Evolutionary conservation across 2,888 invertebrate genomes (phyloP), one percentile per base, ranked within the genome.

Genomic region (Orchesellides sinensis): DNA sequence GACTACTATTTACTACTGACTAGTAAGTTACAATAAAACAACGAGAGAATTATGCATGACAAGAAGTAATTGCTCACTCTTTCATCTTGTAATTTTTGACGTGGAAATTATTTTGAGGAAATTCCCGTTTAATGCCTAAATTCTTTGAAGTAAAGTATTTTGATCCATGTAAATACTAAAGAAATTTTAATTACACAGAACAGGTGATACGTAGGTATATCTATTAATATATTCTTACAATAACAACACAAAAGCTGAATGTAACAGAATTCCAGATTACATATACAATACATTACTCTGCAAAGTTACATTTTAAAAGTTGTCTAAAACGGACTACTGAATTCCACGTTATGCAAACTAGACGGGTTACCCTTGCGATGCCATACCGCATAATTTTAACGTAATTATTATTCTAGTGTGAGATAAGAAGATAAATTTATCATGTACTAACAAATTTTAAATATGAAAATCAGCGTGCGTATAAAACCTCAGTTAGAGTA

Each of bases 1-100:
- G 17, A n/a, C n/a, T 49, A 49, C 17, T n/a, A 10, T 5, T n/a
- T 6, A 68, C 35, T 66, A n/a, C 8, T 35, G 32, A 14, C 4
- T 66, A 66, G 32, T 19, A 29, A 23, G 40, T 65, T 40, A 45
- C 17, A 19, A 47, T 40, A 25, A 29, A 49, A 65, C 74, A 74
- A 74, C 74, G 74, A 74, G 74, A 74, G 74, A 74, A 73, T 52
- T 52, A 49, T 35, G 74, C 49, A 68, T 68, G 77, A 77, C 77
- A 77, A 68, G 68, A 77, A 47, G 47, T 49, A 66, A 45, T 77
- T 77, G 77, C 77, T 77, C 77, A 77, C 68, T 77, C 59, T 56
- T 59, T 59, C 32, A 56, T 59, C 68, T 68, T 12, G 29, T 54
- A 49, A 56, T 63, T 35, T 65, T 54, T 35, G 65, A 77, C 59